A percentile compares a stretch with the other conserved stretches of the same genome.
These are phyloP conservation scores for Terrapene triunguis DNA, from an alignment of 2,113 vertebrate genomes.

Conservation along the genomic window DNA sequence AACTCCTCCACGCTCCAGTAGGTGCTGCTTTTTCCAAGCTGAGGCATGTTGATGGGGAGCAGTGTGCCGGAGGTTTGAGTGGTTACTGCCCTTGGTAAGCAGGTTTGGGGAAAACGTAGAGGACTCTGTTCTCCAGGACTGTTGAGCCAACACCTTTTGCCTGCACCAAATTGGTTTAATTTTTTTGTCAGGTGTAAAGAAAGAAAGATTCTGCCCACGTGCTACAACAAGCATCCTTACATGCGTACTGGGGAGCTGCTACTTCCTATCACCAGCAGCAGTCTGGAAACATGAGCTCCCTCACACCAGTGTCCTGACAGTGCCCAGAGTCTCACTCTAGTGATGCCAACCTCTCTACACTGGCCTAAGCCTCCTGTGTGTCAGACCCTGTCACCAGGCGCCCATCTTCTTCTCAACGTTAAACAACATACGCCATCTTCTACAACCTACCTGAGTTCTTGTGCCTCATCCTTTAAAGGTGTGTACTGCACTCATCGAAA, in stretches of 20 bases:
- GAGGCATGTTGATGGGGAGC: neutral
- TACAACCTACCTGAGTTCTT: neutral
- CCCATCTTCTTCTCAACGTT: neutral
- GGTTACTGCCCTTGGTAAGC: neutral
- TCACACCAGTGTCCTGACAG: neutral
- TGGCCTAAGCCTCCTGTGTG: constrained; percentile 20
- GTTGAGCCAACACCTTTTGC: neutral
- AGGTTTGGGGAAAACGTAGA: rapidly evolving
- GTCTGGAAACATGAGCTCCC: constrained; percentile 11
- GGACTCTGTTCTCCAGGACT: neutral
- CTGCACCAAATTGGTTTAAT: neutral
- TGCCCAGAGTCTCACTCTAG: neutral
- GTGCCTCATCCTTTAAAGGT: neutral
- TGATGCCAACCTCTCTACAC: constrained; percentile 42
- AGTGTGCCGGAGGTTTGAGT: rapidly evolving
- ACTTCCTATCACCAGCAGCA: neutral
- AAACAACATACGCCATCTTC: neutral
- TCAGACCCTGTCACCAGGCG: neutral
- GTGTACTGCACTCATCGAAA: rapidly evolving
- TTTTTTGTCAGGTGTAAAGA: neutral
- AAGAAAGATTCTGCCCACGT: neutral
- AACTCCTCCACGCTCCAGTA: neutral
- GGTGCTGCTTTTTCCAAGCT: neutral
- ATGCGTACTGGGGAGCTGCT: no score
- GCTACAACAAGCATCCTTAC: neutral